Conservation (phyloP, 2,113 vertebrate species). For the Saimiri boliviensis region DNA sequence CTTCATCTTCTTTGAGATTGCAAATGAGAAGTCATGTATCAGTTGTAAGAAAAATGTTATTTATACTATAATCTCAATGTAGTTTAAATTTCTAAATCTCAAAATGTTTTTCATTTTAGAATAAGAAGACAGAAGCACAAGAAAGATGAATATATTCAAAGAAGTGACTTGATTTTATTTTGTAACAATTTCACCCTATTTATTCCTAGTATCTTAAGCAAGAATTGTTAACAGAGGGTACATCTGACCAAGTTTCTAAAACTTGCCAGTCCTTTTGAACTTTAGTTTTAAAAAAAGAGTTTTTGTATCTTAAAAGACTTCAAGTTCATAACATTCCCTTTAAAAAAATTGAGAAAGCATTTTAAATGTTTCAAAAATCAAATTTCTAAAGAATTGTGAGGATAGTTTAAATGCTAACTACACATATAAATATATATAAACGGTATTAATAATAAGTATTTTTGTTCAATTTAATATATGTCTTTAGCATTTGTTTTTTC, state of each 20-base stretch:
- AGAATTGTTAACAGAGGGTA: neutral
- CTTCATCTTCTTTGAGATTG: neutral
- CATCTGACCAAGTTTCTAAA: neutral
- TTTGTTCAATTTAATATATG: neutral
- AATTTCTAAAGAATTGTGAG: neutral
- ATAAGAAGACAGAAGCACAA: neutral
- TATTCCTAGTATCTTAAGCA: neutral
- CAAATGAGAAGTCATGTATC: neutral
- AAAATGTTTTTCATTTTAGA: slow-evolving; percentile 17
- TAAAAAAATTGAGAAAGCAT: neutral
- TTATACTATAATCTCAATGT: neutral
- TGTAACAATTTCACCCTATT: neutral
- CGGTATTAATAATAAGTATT: neutral
- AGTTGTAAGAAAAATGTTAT: neutral
- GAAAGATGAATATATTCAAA: neutral
- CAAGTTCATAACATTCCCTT: neutral
- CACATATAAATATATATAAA: neutral
- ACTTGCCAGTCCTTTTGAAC: neutral
- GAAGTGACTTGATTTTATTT: neutral
- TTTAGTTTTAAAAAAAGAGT: neutral
- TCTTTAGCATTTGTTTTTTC: neutral
- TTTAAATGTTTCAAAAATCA: neutral
- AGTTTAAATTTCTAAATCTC: slow-evolving; percentile 10
- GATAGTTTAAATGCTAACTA: neutral
- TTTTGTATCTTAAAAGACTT: neutral